Evolutionary conservation across 2,113 vertebrate genomes (phyloP).

Genomic region (Siphamia tubifer): DNA sequence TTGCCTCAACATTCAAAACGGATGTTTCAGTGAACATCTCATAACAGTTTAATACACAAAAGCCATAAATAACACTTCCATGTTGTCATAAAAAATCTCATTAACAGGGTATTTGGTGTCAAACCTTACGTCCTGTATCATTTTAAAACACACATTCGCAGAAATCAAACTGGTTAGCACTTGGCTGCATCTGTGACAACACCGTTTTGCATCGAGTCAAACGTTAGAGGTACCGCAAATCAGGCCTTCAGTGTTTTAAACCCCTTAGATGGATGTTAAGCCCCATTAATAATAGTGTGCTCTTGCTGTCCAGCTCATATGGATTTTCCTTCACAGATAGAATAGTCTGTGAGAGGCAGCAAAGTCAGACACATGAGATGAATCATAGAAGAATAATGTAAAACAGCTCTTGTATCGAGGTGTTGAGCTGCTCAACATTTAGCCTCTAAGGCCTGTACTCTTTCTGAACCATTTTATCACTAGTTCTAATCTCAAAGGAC

Average conservation of each 20-base stretch:
- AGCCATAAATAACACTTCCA: neutral
- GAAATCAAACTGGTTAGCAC: conserved; percentile 1
- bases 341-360: conserved; percentile 15
- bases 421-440: neutral
- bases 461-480: too few species aligned
- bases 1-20: neutral
- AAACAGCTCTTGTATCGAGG: neutral
- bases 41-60: neutral
- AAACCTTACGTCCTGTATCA: neutral
- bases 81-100: neutral
- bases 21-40: neutral
- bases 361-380: neutral
- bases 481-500: too few species aligned
- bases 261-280: conserved; percentile 54
- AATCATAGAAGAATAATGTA: conserved; percentile 33
- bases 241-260: conserved; percentile 43
- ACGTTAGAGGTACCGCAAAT: conserved; percentile 30
- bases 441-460: neutral
- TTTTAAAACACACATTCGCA: neutral
- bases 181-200: conserved; percentile 8
- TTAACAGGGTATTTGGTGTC: neutral
- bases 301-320: conserved; percentile 34
- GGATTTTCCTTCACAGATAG: conserved; percentile 52
- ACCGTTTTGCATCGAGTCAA: conserved; percentile 16
- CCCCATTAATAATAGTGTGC: conserved; percentile 49